phyloP scores from a whole-genome alignment of 1,140 invertebrate species.

The Zaprionus gabonicus region DNA sequence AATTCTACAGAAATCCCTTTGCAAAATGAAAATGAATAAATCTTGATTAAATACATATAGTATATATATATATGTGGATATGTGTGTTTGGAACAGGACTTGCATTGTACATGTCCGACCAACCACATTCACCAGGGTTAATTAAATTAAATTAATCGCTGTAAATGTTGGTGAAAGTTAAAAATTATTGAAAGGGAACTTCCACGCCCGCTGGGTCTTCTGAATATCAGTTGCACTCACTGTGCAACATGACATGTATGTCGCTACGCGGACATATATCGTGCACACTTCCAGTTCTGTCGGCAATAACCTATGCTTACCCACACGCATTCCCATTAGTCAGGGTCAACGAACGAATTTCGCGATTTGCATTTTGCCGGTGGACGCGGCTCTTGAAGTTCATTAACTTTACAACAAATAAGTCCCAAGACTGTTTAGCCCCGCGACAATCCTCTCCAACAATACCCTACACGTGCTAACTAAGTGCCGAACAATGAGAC shows the following conservation, averaged over 20 bases:
- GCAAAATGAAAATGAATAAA: conserved; percentile 3
- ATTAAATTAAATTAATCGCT: conserved; percentile 10
- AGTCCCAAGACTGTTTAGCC: conserved; percentile 10
- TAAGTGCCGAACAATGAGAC: not conserved
- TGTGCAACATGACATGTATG: not conserved
- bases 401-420: conserved; percentile 55
- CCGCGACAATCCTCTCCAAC: not conserved
- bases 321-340: conserved; percentile 31
- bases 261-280: not conserved
- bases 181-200: not conserved
- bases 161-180: conserved; percentile 1
- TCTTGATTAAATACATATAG: conserved; percentile 4
- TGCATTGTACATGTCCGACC: not conserved
- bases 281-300: not conserved
- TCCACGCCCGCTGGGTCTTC: not conserved
- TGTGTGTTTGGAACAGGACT: not conserved
- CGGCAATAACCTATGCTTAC: conserved; percentile 40
- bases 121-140: conserved; percentile 1
- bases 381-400: conserved; percentile 50
- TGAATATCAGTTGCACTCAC: not conserved
- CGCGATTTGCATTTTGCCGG: conserved; percentile 51
- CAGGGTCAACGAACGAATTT: conserved; percentile 57
- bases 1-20: conserved; percentile 3
- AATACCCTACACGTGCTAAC: conserved; percentile 7
- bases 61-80: not conserved